phyloP scores from a whole-genome alignment of 2,888 invertebrate genomes.

The Metacarcinus magister region DNA sequence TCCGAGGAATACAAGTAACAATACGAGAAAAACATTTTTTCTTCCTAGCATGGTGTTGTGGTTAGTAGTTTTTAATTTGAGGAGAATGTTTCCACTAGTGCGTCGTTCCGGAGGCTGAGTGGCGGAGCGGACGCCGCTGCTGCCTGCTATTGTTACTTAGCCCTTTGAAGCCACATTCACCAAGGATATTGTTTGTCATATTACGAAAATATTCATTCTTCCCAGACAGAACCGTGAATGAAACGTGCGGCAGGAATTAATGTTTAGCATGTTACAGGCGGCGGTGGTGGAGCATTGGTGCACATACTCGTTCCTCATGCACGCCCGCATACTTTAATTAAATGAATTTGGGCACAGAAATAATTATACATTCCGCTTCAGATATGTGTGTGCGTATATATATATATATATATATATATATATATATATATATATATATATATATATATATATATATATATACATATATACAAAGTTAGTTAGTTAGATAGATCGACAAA shows the following conservation, averaged over 20 bases:
- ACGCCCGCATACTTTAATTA: background rate
- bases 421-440: conserved; percentile 8
- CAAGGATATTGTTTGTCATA: background rate
- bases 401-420: too few relatives aligned
- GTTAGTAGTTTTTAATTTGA: background rate
- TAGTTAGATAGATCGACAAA: background rate
- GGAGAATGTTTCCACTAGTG: background rate
- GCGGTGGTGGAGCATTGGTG: conserved; percentile 19
- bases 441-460: background rate
- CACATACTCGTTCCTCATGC: background rate
- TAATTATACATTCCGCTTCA: background rate
- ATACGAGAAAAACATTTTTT: background rate
- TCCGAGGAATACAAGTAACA: background rate
- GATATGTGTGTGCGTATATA: background rate
- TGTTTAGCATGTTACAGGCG: background rate
- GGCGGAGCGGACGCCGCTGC: background rate
- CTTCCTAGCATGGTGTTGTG: background rate
- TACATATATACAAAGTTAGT: background rate
- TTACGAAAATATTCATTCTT: background rate
- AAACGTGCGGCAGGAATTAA: background rate
- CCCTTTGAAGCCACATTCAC: background rate
- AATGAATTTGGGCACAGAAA: background rate
- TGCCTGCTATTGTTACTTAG: background rate
- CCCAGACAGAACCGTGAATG: background rate
- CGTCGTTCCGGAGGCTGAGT: background rate